These are phyloP conservation scores for Polypterus bichir DNA, from an alignment of 2,113 vertebrate species.

Conservation along the genomic window DNA sequence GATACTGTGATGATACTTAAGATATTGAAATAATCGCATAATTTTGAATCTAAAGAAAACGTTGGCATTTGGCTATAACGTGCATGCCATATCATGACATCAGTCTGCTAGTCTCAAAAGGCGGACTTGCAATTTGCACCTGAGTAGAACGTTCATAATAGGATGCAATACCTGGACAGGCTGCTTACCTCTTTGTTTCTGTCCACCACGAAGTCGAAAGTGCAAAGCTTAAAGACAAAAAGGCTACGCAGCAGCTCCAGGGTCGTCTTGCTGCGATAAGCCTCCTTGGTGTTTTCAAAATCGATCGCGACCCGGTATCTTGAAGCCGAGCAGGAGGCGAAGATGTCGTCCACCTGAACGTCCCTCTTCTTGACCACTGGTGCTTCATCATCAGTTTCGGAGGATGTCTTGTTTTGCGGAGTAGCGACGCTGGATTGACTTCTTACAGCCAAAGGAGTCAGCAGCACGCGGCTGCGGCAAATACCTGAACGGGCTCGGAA, in stretches of 20 bases:
- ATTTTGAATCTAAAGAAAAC: conserved; percentile 8
- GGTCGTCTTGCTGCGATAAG: conserved; percentile 59
- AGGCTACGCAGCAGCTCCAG: conserved; percentile 55
- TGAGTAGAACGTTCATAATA: background rate
- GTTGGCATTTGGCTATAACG: background rate
- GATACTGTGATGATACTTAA: too few species aligned
- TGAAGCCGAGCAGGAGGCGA: background rate
- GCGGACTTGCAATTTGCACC: background rate
- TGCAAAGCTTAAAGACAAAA: conserved; percentile 55
- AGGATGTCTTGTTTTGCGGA: conserved; percentile 7
- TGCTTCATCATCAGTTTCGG: background rate
- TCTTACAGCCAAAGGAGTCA: conserved; percentile 13
- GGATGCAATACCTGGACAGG: background rate
- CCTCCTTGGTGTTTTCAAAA: conserved; percentile 47
- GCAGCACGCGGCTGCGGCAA: conserved; percentile 2
- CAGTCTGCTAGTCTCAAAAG: background rate
- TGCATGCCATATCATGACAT: fast-evolving
- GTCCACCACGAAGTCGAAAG: conserved; percentile 47
- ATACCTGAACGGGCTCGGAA: background rate
- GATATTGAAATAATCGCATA: too few species aligned
- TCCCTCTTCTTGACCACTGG: background rate
- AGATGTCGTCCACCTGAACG: conserved; percentile 3
- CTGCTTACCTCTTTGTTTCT: conserved; percentile 49
- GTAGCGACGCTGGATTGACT: conserved; percentile 25
- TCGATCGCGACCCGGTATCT: conserved; percentile 29